Base-by-base conservation (phyloP, 1,140 invertebrate genomes). In the Drosophila dunni region DNA sequence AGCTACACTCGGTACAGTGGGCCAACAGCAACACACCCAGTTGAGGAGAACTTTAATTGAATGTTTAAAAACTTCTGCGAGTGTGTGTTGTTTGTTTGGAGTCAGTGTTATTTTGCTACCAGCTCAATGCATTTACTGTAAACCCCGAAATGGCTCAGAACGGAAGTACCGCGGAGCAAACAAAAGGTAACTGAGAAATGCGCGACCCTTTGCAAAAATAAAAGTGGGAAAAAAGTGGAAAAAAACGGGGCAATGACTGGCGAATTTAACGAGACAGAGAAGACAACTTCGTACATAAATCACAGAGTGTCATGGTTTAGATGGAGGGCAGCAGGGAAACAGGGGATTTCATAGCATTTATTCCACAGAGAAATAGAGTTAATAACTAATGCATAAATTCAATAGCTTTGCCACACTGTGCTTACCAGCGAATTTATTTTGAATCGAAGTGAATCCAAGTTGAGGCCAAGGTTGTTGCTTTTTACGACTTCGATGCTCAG, bases 251-350 rank as follows among this genome's bases (percentile, higher is more conserved):
- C 82, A 85, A 85, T 85, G 81, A 85, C 81, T 85, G 81, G 82
- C 82, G 72, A 65, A 68, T 86, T 81, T 65, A 53, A 63, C 64
- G 69, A 54, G 44, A 57, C 17, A 29, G 65, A 54, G 77, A 83
- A 77, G 65, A 81, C 73, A 69, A 80, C 77, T 85, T 85, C 70
- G 82, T 70, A 86, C 81, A 85, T 86, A 86, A 85, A 86, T 86
- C 82, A 85, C 62, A 68, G 75, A 48, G 40, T 56, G 34, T 48
- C 34, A 38, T 53, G 46, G 61, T 13, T 17, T n/a, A 20, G 10
- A 15, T 13, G 15, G 17, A 15, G n/a, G 38, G 38, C n/a, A 17
- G 11, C 10, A 51, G 20, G 9, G 8, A 24, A 29, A 51, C 0
- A 17, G 50, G 17, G 15, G 29, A 44, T 7, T 10, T 38, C 4